phyloP scores from a whole-genome alignment of 2,888 invertebrate genomes.

The Cryptus viduatorius region DNA sequence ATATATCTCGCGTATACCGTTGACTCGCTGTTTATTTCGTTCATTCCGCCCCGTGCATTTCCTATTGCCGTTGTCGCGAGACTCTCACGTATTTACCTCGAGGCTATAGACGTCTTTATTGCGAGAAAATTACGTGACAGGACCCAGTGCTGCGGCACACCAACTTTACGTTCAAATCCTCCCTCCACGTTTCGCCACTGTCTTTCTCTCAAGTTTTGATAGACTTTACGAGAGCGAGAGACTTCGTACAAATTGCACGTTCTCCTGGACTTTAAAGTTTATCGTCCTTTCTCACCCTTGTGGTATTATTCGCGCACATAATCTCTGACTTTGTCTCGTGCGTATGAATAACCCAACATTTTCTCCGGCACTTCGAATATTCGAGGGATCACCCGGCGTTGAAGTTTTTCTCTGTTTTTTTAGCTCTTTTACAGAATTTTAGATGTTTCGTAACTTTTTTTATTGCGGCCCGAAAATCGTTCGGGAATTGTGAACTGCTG shows the following conservation, averaged over 20 bases:
- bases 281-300: not conserved
- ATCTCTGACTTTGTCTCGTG: constrained; percentile 10
- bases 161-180: not conserved
- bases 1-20: not conserved
- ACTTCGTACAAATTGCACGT: constrained; percentile 17
- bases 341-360: constrained; percentile 35
- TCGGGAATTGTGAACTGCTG: no score
- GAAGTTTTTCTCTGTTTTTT: constrained; percentile 28
- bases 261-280: not conserved
- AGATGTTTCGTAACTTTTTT: not conserved
- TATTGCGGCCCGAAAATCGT: no score
- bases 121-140: not conserved
- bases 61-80: not conserved
- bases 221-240: not conserved
- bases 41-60: not conserved
- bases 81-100: not conserved
- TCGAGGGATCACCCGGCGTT: constrained; percentile 69
- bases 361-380: constrained; percentile 61
- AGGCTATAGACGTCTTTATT: not conserved
- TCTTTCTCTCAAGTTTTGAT: constrained; percentile 52
- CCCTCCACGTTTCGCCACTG: not conserved
- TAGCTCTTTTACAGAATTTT: constrained; percentile 2
- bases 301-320: constrained; percentile 7
- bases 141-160: not conserved
- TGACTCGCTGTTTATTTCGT: not conserved